phyloP scores from a whole-genome alignment of 2,888 invertebrate genomes.

The Thymelicus sylvestris region DNA sequence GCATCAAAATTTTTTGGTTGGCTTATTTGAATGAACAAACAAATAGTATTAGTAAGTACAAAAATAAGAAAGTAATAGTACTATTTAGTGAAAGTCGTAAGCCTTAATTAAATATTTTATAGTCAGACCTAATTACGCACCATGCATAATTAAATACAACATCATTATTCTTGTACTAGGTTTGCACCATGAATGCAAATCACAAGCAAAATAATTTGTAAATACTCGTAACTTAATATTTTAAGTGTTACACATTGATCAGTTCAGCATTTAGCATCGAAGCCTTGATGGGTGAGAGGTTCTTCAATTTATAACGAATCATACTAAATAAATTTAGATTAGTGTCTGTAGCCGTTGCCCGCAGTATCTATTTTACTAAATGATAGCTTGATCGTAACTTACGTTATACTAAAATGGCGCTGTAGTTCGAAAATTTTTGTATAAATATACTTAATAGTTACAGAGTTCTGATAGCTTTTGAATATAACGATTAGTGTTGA shows the following conservation, averaged over 20 bases:
- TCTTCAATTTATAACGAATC: conserved; percentile 24
- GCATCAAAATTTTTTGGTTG: too few relatives aligned
- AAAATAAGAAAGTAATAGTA: too few relatives aligned
- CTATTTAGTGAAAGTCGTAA: too few relatives aligned
- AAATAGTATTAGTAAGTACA: too few relatives aligned
- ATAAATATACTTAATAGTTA: too few relatives aligned
- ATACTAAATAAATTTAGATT: conserved; percentile 25
- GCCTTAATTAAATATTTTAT: not conserved
- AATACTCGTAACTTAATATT: conserved; percentile 14
- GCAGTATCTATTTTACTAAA: conserved; percentile 8
- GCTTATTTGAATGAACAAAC: too few relatives aligned
- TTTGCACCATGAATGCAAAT: not conserved
- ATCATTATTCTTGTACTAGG: not conserved
- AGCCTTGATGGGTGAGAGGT: conserved; percentile 31
- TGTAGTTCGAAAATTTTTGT: too few relatives aligned
- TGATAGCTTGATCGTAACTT: not conserved
- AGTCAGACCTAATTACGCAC: not conserved
- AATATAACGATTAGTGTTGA: too few relatives aligned
- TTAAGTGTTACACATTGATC: conserved; percentile 14
- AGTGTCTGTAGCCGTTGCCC: conserved; percentile 10
- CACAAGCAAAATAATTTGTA: conserved; percentile 1
- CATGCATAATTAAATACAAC: not conserved
- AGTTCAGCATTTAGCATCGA: conserved; percentile 9
- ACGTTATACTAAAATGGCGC: too few relatives aligned
- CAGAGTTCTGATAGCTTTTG: too few relatives aligned